phyloP scores from a whole-genome alignment of 2,113 vertebrate species.

The Notarius lentiginosus region DNA sequence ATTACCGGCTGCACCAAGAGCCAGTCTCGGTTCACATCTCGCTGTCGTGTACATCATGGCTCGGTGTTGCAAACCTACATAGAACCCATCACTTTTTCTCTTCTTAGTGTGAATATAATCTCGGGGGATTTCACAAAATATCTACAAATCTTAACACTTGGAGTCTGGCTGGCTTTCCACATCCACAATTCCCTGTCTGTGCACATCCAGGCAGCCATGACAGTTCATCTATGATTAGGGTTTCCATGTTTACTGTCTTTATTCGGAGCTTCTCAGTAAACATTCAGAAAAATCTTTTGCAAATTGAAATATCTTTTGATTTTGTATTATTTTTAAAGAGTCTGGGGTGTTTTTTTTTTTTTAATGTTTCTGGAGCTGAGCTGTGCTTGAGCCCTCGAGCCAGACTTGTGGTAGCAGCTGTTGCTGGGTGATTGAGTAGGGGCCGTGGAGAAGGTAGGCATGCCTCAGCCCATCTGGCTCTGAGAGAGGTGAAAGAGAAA shows the following conservation, averaged over 20 bases:
- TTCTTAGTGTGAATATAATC: not conserved
- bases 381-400: constrained; percentile 2
- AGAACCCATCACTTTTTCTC: not conserved
- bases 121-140: not conserved
- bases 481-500: not conserved
- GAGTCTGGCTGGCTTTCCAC: not conserved
- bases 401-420: constrained; percentile 41
- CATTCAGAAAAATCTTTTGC: not conserved
- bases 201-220: not conserved
- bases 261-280: not conserved
- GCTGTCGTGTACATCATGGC: not conserved
- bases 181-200: not conserved
- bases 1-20: not conserved
- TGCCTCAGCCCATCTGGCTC: constrained; percentile 13
- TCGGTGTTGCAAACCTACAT: not conserved
- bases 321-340: not conserved
- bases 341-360: constrained; percentile 8
- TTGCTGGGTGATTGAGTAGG: constrained; percentile 30
- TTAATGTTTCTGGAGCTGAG: constrained; percentile 14
- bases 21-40: not conserved
- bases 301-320: not conserved
- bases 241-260: not conserved
- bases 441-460: constrained; percentile 22
- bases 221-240: not conserved
- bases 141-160: not conserved